Conservation (phyloP, 53 echinoderm and acorn worm genomes). For the Holothuria leucospilota region DNA sequence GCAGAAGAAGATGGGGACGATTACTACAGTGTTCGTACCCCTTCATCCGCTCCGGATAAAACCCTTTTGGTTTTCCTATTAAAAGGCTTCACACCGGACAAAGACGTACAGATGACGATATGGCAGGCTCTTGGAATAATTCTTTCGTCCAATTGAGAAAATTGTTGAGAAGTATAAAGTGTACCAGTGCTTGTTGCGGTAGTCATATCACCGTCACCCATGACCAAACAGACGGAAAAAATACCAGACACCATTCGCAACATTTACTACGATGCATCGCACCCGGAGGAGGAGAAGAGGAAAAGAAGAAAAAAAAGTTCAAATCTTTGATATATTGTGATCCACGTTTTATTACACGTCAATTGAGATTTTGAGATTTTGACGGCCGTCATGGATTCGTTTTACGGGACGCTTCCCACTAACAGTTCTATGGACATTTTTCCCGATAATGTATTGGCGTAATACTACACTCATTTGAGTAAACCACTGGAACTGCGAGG, state of each 20-base stretch:
- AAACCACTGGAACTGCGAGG: too few relatives aligned
- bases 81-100: not conserved
- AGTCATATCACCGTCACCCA: too few relatives aligned
- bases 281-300: conserved; percentile 28
- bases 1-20: not conserved
- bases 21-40: not conserved
- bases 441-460: too few relatives aligned
- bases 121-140: too few relatives aligned
- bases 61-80: not conserved
- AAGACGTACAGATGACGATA: not conserved
- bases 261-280: conserved; percentile 37
- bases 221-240: not conserved
- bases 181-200: too few relatives aligned
- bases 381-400: too few relatives aligned
- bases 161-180: too few relatives aligned
- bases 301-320: not conserved
- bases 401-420: too few relatives aligned
- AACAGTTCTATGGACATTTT: too few relatives aligned
- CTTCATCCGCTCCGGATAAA: not conserved
- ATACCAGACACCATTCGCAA: not conserved
- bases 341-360: not conserved
- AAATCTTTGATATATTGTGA: not conserved
- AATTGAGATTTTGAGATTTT: too few relatives aligned
- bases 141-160: too few relatives aligned
- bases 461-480: too few relatives aligned